Conservation (phyloP, 2,113 vertebrate genomes). For the Peucedramus taeniatus region DNA sequence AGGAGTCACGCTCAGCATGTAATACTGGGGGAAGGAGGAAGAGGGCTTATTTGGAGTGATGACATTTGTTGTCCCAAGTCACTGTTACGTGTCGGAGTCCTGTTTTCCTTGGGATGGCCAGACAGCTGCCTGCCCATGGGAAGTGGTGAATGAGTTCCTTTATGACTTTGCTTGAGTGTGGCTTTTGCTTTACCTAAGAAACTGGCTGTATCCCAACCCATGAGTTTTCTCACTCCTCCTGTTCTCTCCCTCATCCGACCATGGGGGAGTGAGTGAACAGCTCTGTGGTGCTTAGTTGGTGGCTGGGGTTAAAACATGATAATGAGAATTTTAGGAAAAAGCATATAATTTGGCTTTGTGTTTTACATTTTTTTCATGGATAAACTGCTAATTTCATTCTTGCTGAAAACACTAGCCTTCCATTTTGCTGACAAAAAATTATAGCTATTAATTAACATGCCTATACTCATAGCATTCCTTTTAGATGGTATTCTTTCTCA, state of each 20-base stretch:
- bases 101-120: not conserved
- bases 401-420: not conserved
- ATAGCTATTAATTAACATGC: not conserved
- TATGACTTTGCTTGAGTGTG: not conserved
- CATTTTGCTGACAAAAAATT: not conserved
- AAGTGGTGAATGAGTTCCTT: not conserved
- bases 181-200: not conserved
- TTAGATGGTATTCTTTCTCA: not conserved
- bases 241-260: not conserved
- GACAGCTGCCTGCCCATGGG: not conserved
- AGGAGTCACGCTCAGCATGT: not conserved
- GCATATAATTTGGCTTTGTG: not conserved
- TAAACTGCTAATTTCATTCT: not conserved
- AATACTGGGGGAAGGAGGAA: not conserved
- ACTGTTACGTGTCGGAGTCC: rapidly evolving
- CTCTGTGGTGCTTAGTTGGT: not conserved
- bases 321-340: not conserved
- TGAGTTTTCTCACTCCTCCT: not conserved
- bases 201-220: not conserved
- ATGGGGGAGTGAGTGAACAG: not conserved
- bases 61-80: not conserved
- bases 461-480: not conserved
- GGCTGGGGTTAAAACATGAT: not conserved
- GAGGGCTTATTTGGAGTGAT: rapidly evolving
- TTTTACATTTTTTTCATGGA: not conserved